Conservation (phyloP, 2,113 vertebrate genomes). For the Tyto alba region DNA sequence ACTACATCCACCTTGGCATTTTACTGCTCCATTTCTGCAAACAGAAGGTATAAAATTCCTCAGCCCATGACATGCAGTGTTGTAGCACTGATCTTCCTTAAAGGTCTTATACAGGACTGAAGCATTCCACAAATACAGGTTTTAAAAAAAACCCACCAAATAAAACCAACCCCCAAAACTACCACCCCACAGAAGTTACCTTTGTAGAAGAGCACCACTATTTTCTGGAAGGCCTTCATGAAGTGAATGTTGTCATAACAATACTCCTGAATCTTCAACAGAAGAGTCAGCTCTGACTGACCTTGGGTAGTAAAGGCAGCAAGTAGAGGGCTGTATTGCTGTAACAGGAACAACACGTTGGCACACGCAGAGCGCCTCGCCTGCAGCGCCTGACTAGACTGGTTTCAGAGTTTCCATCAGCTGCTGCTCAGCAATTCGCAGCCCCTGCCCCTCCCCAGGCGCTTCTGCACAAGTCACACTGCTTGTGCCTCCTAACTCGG, state of each 20-base stretch:
- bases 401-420: background rate
- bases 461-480: background rate
- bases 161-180: background rate
- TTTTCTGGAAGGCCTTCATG: conserved; percentile 99
- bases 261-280: conserved; percentile 99
- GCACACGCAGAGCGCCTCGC: background rate
- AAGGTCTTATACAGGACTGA: background rate
- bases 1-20: background rate
- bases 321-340: conserved; percentile 99
- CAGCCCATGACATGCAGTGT: background rate
- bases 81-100: background rate
- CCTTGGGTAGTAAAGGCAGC: conserved; percentile 98
- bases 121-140: background rate
- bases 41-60: background rate
- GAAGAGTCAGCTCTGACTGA: conserved; percentile 95
- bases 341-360: background rate
- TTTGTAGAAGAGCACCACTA: conserved; percentile 99
- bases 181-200: conserved; percentile 66
- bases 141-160: background rate
- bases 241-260: conserved; percentile 99
- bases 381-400: accelerated
- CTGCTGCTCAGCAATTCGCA: background rate
- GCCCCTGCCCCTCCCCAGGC: background rate
- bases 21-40: background rate
- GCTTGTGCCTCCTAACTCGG: background rate